A percentile compares a stretch with the other conserved stretches of the same genome.
Conservation (phyloP, 2,888 invertebrate genomes). For the Drosophila mulleri region DNA sequence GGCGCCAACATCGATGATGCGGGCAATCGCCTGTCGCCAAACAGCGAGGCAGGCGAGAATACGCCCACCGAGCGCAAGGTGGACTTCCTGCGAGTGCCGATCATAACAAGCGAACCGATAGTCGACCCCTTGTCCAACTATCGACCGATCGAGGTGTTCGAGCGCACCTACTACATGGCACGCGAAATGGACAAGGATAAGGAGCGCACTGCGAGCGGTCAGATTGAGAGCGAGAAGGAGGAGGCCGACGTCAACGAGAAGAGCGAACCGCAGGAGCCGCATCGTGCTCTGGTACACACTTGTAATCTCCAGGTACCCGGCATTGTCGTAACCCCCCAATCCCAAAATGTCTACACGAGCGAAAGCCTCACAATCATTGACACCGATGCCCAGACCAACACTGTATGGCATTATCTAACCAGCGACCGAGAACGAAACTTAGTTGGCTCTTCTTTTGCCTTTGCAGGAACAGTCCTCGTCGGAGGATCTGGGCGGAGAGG, state of each 20-base stretch:
- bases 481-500: conserved; percentile 83
- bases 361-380: conserved; percentile 89
- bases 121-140: conserved; percentile 83
- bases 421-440: not conserved
- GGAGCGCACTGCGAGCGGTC: conserved; percentile 55
- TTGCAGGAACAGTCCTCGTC: conserved; percentile 83
- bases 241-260: conserved; percentile 45
- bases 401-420: conserved; percentile 65
- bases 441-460: conserved; percentile 10
- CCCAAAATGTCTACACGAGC: conserved; percentile 84
- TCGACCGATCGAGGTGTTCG: conserved; percentile 84
- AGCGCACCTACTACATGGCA: conserved; percentile 83
- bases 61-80: conserved; percentile 73
- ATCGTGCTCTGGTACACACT: conserved; percentile 64
- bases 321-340: conserved; percentile 74
- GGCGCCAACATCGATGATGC: conserved; percentile 82
- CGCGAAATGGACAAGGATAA: conserved; percentile 76
- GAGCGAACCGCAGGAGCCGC: conserved; percentile 16
- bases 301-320: conserved; percentile 83
- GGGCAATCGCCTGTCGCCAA: conserved; percentile 75
- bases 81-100: conserved; percentile 82
- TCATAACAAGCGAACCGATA: conserved; percentile 77
- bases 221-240: conserved; percentile 49
- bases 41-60: conserved; percentile 60
- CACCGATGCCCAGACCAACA: conserved; percentile 85